These are phyloP conservation scores for Tadarida brasiliensis DNA, from an alignment of 2,797 vertebrate genomes.

Conservation along the genomic window DNA sequence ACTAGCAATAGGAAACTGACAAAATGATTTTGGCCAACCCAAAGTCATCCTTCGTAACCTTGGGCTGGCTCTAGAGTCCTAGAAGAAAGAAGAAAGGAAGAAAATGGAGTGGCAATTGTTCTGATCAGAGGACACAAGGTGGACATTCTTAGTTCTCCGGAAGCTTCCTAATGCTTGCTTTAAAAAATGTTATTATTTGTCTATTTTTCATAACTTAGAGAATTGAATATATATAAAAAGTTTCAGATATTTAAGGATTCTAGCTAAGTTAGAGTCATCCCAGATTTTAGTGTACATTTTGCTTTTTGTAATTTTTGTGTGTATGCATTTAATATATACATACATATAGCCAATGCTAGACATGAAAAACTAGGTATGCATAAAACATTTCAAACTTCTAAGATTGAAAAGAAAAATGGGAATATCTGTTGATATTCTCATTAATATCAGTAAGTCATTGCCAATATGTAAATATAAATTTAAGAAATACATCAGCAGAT, in stretches of 20 bases:
- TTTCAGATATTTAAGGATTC: conserved; percentile 10
- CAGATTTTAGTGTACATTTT: background rate
- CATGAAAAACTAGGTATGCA: background rate
- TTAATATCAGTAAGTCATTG: conserved; percentile 44
- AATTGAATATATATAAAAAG: background rate
- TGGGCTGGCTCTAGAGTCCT: background rate
- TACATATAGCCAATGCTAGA: background rate
- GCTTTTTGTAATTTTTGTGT: background rate
- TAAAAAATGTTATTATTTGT: background rate
- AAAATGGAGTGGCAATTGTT: background rate
- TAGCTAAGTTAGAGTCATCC: background rate
- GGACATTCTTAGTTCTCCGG: background rate
- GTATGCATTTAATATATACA: background rate
- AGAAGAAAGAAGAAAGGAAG: background rate
- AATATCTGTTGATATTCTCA: background rate
- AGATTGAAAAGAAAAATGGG: conserved; percentile 21
- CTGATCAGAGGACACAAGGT: background rate
- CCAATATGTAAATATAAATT: conserved; percentile 23
- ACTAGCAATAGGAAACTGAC: background rate
- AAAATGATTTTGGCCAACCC: background rate
- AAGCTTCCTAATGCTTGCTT: background rate
- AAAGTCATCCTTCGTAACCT: background rate
- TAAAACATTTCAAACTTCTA: conserved; percentile 27
- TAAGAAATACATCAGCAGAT: background rate
- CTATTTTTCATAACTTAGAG: background rate